phyloP scores from a whole-genome alignment of 2,113 vertebrate species.

The Lates calcarifer region DNA sequence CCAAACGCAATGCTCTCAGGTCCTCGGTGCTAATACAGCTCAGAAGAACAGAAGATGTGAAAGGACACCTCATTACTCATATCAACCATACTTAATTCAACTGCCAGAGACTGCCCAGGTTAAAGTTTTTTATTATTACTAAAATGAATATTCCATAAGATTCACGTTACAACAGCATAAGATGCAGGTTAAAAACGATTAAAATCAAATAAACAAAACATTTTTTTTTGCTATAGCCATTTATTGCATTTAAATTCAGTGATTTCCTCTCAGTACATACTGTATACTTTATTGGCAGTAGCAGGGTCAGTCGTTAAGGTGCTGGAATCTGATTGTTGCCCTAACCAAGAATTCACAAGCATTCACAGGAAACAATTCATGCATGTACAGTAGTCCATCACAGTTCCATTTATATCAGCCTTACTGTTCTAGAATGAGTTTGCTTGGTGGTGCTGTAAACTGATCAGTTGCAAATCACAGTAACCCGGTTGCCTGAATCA shows the following conservation, averaged over 20 bases:
- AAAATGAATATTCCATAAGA: background rate
- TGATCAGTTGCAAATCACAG: background rate
- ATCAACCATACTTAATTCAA: conserved; percentile 50
- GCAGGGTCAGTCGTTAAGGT: too few relatives aligned
- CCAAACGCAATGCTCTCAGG: conserved; percentile 51
- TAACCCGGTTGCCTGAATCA: too few relatives aligned
- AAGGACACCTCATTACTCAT: conserved; percentile 77
- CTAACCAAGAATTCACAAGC: too few relatives aligned
- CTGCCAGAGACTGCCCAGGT: background rate
- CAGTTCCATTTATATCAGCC: too few relatives aligned
- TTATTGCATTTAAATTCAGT: too few relatives aligned
- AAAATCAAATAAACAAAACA: background rate
- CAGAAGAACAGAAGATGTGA: conserved; percentile 69
- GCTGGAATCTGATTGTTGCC: too few relatives aligned
- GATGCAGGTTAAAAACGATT: background rate
- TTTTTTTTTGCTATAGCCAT: too few relatives aligned
- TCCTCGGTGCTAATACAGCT: conserved; percentile 64
- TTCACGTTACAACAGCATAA: background rate
- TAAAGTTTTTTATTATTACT: background rate
- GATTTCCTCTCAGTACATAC: too few relatives aligned
- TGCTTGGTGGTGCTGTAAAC: background rate
- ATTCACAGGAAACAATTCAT: too few relatives aligned
- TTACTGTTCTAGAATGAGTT: background rate
- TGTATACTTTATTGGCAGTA: too few relatives aligned
- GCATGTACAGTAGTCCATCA: too few relatives aligned